Conservation (phyloP, 1,140 invertebrate genomes). For the Drosophila kepulauana region DNA sequence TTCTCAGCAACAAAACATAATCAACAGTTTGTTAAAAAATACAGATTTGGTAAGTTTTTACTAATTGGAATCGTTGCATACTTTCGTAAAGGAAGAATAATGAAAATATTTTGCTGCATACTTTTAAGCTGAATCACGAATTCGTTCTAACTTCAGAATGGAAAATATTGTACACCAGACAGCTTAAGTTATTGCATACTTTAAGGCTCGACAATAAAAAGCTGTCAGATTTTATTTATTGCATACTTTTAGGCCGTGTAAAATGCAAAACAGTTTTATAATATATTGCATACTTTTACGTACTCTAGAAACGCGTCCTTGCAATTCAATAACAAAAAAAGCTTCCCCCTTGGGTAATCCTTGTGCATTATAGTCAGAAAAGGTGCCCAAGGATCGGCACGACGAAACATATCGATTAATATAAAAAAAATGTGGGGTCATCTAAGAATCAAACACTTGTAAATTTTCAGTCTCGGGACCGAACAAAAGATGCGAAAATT, state of each 20-base stretch:
- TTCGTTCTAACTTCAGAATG: too few species aligned
- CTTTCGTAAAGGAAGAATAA: background rate
- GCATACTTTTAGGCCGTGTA: background rate
- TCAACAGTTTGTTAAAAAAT: slow-evolving; percentile 41
- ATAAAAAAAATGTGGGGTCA: too few species aligned
- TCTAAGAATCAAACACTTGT: too few species aligned
- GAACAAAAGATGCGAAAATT: too few species aligned
- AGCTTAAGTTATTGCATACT: background rate
- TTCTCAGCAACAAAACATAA: slow-evolving; percentile 9
- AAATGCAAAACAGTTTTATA: background rate
- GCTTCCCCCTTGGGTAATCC: too few species aligned
- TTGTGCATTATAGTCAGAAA: too few species aligned
- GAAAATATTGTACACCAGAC: too few species aligned
- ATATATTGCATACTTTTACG: background rate
- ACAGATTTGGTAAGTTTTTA: slow-evolving; percentile 26
- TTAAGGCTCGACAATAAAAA: background rate
- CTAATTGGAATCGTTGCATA: background rate
- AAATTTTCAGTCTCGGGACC: too few species aligned
- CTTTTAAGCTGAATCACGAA: too few species aligned
- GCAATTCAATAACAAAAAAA: too few species aligned
- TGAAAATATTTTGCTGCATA: background rate
- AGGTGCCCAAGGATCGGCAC: too few species aligned
- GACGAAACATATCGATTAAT: too few species aligned
- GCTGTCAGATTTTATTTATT: background rate
- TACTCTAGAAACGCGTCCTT: background rate